Conservation (phyloP, 2,113 vertebrate species). For the Brienomyrus longianalis region DNA sequence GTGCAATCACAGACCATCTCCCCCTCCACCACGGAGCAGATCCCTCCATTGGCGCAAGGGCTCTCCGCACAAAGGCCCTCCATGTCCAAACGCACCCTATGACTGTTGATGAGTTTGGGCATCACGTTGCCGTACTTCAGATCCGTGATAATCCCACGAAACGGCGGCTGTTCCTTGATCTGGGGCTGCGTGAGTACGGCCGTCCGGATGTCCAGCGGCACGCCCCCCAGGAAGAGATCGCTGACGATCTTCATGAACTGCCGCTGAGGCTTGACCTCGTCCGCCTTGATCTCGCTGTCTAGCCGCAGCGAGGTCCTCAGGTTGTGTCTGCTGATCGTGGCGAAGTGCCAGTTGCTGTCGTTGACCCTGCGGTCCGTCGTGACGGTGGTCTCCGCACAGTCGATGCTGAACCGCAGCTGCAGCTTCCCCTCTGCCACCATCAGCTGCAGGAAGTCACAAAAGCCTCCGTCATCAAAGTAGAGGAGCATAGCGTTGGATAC, state of each 20-base stretch:
- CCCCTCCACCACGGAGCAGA: conserved; percentile 82
- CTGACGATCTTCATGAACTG: conserved; percentile 92
- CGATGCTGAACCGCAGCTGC: conserved; percentile 82
- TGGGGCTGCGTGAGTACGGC: conserved; percentile 78
- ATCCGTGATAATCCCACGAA: conserved; percentile 86
- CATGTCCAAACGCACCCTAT: conserved; percentile 76
- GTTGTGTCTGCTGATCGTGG: conserved; percentile 77
- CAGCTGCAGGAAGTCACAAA: conserved; percentile 89
- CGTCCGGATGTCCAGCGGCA: conserved; percentile 79
- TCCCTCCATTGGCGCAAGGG: conserved; percentile 90
- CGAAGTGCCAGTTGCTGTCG: conserved; percentile 87
- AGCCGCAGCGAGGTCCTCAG: conserved; percentile 75
- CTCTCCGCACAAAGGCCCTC: conserved; percentile 85
- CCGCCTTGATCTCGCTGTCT: conserved; percentile 74
- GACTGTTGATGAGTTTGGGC: conserved; percentile 78
- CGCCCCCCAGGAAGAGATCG: conserved; percentile 87
- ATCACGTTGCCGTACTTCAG: conserved; percentile 83
- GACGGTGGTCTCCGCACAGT: conserved; percentile 82
- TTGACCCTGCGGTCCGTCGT: conserved; percentile 74
- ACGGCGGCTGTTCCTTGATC: conserved; percentile 69
- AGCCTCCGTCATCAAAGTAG: conserved; percentile 91
- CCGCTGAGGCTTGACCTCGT: conserved; percentile 75
- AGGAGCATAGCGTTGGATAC: conserved; percentile 80
- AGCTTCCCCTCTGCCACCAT: conserved; percentile 71
- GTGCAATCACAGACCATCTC: conserved; percentile 90